Percentiles rank a stretch among this genome's conserved stretches.
phyloP scores from a whole-genome alignment of 2,888 invertebrate genomes.

The Mamestra brassicae region DNA sequence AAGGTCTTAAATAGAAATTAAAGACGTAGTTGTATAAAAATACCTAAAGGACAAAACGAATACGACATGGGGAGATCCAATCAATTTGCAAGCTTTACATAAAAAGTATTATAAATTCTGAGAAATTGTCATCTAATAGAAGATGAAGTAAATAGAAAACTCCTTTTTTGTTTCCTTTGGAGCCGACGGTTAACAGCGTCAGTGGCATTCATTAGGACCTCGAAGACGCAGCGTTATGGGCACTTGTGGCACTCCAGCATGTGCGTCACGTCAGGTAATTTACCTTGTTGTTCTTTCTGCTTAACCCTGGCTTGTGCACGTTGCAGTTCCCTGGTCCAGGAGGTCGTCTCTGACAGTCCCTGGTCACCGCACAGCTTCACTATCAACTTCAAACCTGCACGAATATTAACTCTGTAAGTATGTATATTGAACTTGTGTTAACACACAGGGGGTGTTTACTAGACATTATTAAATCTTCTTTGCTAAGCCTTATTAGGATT shows the following conservation, averaged over 20 bases:
- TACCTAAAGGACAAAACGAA: background rate
- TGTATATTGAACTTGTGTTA: background rate
- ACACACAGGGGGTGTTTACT: background rate
- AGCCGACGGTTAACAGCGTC: background rate
- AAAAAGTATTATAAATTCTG: background rate
- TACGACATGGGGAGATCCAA: background rate
- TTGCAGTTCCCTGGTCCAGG: slow-evolving; percentile 96
- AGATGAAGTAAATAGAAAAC: background rate
- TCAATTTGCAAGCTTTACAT: background rate
- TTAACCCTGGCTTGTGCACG: slow-evolving; percentile 91
- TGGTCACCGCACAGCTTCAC: slow-evolving; percentile 97
- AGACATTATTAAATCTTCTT: background rate
- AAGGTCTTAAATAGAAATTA: slow-evolving; percentile 26
- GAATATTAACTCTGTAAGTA: background rate
- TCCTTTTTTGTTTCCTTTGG: background rate
- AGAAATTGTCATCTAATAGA: background rate
- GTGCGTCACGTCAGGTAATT: background rate
- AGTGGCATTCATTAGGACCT: too few relatives aligned
- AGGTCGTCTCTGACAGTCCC: slow-evolving; percentile 96
- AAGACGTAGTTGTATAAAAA: background rate
- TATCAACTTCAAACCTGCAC: slow-evolving; percentile 94
- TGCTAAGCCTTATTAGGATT: background rate
- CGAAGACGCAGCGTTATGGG: too few relatives aligned
- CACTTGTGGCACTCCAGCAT: background rate
- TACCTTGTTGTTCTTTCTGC: slow-evolving; percentile 85